Base-by-base conservation (phyloP, 2,113 vertebrate genomes). In the Sclerurus mexicanus region DNA sequence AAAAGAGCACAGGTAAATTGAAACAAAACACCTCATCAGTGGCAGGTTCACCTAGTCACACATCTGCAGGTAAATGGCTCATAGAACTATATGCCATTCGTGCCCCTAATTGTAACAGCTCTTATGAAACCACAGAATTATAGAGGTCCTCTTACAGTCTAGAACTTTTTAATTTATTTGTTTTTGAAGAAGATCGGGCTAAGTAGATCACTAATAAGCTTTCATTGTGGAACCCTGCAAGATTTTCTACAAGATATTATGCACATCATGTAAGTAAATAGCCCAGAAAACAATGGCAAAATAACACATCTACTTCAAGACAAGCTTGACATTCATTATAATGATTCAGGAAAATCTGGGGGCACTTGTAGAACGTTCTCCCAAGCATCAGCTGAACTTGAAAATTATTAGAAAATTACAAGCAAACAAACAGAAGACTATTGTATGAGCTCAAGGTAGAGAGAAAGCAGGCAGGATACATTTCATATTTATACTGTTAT, bases 51-150 rank as follows among this genome's bases (percentile, higher is more conserved):
- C 9, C 44, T 56, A 8, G 18, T 50, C 23, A 39, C 23, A 55
- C 16, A 56, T 12, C 19, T 62, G 3, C 19, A 62, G 28, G 15
- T 62, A n/a, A 87, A 44, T 39, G 56, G 21, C 3, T 39, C 21
- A 5, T 18, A 9, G 28, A 85, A 20, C 6, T 55, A 16, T 47
- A 50, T 40, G 7, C 0, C 1, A 30, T 14, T 49, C 1, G 0
- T 25, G 12, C 1, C 21, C 10, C 3, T 30, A 2, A 14, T 23
- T 28, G 5, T 58, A 71, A 42, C 17, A 78, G 6, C 15, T 27
- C 17, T 85, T 67, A 33, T 68, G 50, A 35, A 72, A 46, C 7
- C 9, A 67, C 15, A 56, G 15, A 72, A 67, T 35, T 33, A 77
- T 31, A 72, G 40, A 69, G 3, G 2, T n/a, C 2, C 12, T 14